These are phyloP conservation scores for Orientallactaga bullata DNA, from an alignment of 2,113 vertebrate genomes.

Conservation along the genomic window DNA sequence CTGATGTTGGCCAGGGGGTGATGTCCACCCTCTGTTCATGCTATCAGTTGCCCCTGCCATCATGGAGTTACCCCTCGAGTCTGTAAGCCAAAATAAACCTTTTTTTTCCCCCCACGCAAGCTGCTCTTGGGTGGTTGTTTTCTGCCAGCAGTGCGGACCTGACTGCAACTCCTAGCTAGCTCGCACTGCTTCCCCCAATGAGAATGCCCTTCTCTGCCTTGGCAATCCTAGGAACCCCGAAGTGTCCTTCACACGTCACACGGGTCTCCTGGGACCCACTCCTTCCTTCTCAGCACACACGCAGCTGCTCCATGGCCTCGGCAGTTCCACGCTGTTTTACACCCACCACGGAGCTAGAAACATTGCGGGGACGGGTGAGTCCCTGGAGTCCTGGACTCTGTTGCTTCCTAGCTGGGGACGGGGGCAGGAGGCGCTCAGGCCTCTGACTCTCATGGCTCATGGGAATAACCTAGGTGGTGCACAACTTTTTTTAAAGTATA, in stretches of 20 bases:
- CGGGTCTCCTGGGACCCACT: not conserved
- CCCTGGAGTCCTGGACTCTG: not conserved
- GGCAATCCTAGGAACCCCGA: not conserved
- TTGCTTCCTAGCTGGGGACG: not conserved
- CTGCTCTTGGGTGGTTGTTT: too few species aligned
- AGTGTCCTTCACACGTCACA: not conserved
- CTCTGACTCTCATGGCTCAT: not conserved
- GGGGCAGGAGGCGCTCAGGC: not conserved
- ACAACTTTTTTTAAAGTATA: too few species aligned
- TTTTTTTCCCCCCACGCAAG: too few species aligned
- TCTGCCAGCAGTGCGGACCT: too few species aligned
- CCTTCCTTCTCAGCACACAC: not conserved
- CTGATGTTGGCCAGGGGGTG: too few species aligned
- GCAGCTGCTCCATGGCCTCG: accelerated
- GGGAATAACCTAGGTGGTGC: too few species aligned
- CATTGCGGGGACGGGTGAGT: not conserved
- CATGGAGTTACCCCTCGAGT: too few species aligned
- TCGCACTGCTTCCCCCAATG: too few species aligned
- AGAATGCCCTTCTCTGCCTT: not conserved
- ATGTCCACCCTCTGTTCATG: too few species aligned
- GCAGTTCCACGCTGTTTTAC: not conserved
- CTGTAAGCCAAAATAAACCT: too few species aligned
- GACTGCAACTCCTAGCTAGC: too few species aligned
- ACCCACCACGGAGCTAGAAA: not conserved
- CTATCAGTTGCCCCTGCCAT: too few species aligned